Percentiles rank a stretch among this genome's conserved stretches.
Conservation (phyloP, 2,888 invertebrate genomes). For the Nasonovia ribisnigri region DNA sequence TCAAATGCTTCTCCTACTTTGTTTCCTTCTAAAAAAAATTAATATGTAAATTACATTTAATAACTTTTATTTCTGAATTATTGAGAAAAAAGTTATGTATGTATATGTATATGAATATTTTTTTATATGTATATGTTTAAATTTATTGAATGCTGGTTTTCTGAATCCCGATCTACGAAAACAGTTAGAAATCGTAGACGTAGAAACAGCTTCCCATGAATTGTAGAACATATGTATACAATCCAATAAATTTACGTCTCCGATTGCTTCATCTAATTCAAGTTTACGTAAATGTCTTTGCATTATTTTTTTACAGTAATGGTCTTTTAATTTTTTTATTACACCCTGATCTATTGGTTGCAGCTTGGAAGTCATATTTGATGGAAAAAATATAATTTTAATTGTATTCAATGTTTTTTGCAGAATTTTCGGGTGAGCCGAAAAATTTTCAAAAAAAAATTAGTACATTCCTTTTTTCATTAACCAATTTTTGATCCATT, state of each 20-base stretch:
- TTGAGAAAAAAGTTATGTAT: too few relatives aligned
- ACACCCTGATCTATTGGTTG: too few relatives aligned
- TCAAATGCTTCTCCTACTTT: neutral
- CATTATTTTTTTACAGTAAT: too few relatives aligned
- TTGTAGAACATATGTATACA: neutral
- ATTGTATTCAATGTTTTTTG: neutral
- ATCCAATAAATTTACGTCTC: neutral
- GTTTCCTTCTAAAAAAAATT: constrained; percentile 2
- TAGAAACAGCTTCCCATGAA: neutral
- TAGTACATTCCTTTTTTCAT: neutral
- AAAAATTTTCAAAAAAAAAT: neutral
- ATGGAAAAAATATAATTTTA: too few relatives aligned
- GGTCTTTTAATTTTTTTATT: too few relatives aligned
- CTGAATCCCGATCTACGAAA: neutral
- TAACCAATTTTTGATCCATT: neutral
- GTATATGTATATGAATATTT: neutral
- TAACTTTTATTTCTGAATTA: too few relatives aligned
- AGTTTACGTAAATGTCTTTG: too few relatives aligned
- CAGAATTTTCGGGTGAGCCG: neutral
- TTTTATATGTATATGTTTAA: neutral
- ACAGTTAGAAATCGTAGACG: constrained; percentile 1
- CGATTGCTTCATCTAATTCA: too few relatives aligned
- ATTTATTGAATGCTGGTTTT: neutral
- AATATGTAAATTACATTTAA: too few relatives aligned
- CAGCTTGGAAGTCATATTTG: too few relatives aligned